Evolutionary conservation across 2,888 invertebrate species (phyloP).

Genomic region (Pomacea canaliculata): DNA sequence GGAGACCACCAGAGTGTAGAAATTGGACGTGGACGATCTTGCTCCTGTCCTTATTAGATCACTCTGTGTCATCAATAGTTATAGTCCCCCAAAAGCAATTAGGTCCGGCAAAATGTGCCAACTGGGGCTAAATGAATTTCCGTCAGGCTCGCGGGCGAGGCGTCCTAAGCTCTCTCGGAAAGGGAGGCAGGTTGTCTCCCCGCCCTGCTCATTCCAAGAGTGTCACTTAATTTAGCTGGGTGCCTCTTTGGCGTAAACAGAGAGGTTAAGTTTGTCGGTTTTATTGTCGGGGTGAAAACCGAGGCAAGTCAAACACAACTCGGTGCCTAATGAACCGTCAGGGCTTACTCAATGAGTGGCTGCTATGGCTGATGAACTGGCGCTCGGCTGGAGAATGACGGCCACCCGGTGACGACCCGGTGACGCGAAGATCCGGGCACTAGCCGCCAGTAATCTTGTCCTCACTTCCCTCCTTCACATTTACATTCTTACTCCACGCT

Average conservation of each 20-base stretch:
- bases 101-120: constrained; percentile 36
- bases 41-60: constrained; percentile 36
- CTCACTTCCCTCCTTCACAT: no score
- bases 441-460: no score
- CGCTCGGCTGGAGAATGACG: background rate
- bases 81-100: constrained; percentile 38
- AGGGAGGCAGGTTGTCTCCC: background rate
- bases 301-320: constrained; percentile 14
- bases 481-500: no score
- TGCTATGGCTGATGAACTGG: background rate
- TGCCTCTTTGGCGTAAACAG: constrained; percentile 16
- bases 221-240: constrained; percentile 22
- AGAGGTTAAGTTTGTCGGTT: constrained; percentile 19
- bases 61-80: constrained; percentile 40
- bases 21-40: constrained; percentile 25
- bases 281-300: constrained; percentile 11
- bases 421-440: no score
- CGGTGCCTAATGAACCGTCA: constrained; percentile 11
- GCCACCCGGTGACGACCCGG: no score
- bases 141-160: constrained; percentile 1
- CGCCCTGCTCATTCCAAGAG: constrained; percentile 12
- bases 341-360: background rate
- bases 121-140: constrained; percentile 40
- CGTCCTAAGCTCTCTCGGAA: background rate
- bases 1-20: constrained; percentile 24